These are phyloP conservation scores for Atopsyche davidsoni DNA, from an alignment of 1,140 invertebrate genomes.

Conservation along the genomic window DNA sequence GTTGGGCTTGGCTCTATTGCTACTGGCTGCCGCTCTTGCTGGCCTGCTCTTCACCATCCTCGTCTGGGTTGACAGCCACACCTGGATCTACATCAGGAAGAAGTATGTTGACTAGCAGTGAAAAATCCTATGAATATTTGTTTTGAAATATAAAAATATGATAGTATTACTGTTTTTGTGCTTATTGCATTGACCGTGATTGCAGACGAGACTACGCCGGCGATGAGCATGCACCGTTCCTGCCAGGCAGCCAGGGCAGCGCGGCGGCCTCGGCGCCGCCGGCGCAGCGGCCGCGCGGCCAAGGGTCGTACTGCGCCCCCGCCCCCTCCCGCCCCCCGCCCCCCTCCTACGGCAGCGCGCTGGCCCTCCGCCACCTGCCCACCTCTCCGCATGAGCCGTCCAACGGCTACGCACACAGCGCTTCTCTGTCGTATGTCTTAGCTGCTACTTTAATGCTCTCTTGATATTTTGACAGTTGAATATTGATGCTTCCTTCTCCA, in stretches of 20 bases:
- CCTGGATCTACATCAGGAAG: slow-evolving; percentile 93
- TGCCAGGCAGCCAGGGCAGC: slow-evolving; percentile 22
- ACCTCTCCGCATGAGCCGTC: slow-evolving; percentile 34
- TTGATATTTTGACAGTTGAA: too few relatives aligned
- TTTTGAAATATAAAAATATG: background rate
- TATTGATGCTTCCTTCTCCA: too few relatives aligned
- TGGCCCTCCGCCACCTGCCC: slow-evolving; percentile 43
- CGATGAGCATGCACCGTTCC: slow-evolving; percentile 46
- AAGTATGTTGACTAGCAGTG: slow-evolving; percentile 61
- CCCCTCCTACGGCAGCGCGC: slow-evolving; percentile 45
- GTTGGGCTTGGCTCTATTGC: slow-evolving; percentile 75
- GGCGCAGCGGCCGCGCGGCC: slow-evolving; percentile 15
- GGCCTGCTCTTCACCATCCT: slow-evolving; percentile 85
- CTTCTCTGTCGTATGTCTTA: too few relatives aligned
- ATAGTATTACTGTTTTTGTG: background rate
- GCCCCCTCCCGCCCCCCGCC: slow-evolving; percentile 25
- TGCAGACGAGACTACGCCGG: slow-evolving; percentile 32
- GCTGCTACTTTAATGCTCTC: too few relatives aligned
- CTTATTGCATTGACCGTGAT: background rate
- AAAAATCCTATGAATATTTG: slow-evolving; percentile 38
- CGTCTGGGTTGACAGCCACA: slow-evolving; percentile 90
- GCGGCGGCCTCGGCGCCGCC: slow-evolving; percentile 22
- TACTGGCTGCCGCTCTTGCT: slow-evolving; percentile 74
- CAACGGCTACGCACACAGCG: too few relatives aligned
- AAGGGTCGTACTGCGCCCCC: slow-evolving; percentile 19